These are phyloP conservation scores for Crypturellus undulatus DNA, from an alignment of 2,113 vertebrate species.

Conservation along the genomic window DNA sequence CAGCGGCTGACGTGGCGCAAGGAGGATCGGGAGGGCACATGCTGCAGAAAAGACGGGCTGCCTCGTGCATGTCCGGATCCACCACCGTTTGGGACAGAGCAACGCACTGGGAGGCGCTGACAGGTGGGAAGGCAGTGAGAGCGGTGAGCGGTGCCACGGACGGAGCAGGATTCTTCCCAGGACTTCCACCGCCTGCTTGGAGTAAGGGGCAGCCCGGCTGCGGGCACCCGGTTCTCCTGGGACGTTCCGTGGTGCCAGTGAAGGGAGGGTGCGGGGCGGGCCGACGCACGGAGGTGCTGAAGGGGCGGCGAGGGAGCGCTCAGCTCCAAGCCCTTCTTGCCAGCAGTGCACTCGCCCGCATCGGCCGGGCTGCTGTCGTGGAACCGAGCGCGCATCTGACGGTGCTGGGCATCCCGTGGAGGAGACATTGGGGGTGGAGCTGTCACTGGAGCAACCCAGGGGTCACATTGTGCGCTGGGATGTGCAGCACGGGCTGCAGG, in stretches of 20 bases:
- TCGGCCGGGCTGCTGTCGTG: not conserved
- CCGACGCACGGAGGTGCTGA: too few relatives aligned
- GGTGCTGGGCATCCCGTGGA: not conserved
- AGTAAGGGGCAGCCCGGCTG: not conserved
- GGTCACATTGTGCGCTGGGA: not conserved
- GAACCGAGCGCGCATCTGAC: rapidly evolving
- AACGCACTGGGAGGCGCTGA: not conserved
- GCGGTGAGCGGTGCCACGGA: rapidly evolving
- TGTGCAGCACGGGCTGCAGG: not conserved
- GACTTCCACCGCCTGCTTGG: not conserved
- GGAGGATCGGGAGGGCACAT: not conserved
- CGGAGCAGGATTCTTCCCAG: rapidly evolving
- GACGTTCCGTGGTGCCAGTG: not conserved
- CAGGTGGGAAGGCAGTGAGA: not conserved
- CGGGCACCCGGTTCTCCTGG: not conserved
- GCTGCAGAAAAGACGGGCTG: too few relatives aligned
- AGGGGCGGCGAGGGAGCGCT: rapidly evolving
- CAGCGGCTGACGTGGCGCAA: not conserved
- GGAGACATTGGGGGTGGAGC: not conserved
- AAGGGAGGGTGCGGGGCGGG: too few relatives aligned
- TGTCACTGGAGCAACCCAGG: not conserved
- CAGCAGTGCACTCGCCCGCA: too few relatives aligned
- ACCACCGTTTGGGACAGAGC: rapidly evolving
- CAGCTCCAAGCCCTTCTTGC: not conserved
- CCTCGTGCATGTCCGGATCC: too few relatives aligned